Evolutionary conservation across 2,797 vertebrate species (phyloP), one percentile per base, ranked within the genome.

Genomic region (Thunnus albacares): DNA sequence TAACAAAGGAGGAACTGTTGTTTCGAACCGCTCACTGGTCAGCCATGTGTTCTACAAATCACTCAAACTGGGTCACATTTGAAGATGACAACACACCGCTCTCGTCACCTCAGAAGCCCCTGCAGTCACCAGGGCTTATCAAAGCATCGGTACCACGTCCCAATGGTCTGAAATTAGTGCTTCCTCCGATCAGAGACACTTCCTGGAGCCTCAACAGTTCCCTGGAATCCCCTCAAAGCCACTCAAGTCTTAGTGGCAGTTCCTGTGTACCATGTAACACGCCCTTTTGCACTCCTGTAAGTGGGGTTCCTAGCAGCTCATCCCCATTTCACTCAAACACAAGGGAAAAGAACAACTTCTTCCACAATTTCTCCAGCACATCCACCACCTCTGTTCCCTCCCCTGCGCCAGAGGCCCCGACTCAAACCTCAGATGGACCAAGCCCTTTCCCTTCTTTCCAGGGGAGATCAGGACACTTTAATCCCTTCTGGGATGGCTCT

Each of bases 31-130:
- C 18, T 43, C 60, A 33, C 59, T 58, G 45, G 26, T 57, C 84
- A 81, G 95, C 92, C 84, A 99, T 98, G 98, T 98, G 96, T 82
- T 99, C 98, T 68, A 95, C 95, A 49, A 99, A 98, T 92, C 96
- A 97, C 86, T 95, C 97, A 67, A 97, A 96, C 79, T 99, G 98
- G 98, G 98, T 99, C 86, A 99, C 97, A 4, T 99, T 99, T 71
- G 98, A 99, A 57, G 98, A 99, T 59, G 98, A 99, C 0, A 96
- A 94, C 56, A 90, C 94, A 0, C 83, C 95, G 3, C 94, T 96
- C 77, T 93, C 96, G 1, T 94, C 97, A 2, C 95, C 97, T 87
- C 96, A 95, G 85, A 98, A 96, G 89, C 76, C 91, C 56, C 57
- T 85, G 13, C 85, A 87, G 65, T 90, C 94, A 47, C 84, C 93